Base-by-base conservation (phyloP, 2,113 vertebrate species). In the Myrmecobius fasciatus region DNA sequence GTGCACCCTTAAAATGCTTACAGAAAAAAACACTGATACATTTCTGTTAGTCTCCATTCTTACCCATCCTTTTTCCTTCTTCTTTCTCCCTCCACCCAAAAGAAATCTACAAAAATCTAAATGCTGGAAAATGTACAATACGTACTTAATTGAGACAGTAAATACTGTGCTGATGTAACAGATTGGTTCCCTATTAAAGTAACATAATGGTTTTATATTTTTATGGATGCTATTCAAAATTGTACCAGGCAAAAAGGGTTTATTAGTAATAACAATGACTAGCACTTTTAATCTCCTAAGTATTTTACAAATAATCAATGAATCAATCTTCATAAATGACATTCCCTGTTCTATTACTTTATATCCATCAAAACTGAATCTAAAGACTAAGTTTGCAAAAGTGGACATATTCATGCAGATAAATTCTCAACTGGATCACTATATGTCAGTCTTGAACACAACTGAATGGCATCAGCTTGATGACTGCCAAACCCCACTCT, bases 181-280 rank as follows among this genome's bases (percentile, higher is more conserved):
- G 96, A 94, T 91, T 96, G 95, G 91, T 91, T 95, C 51, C 56
- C 49, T 93, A 91, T 96, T 97, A 97, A 96, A 95, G n/a, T 93
- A 96, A 92, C 91, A 67, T 97, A 96, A 97, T 97, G 97, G 94
- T 94, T 92, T 97, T 97, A 97, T 95, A 94, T 92, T 97, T 96
- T 97, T 95, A 97, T 96, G 93, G 93, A 95, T 93, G 95, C 94
- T 95, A 92, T 96, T 97, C 97, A 96, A 96, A 95, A 94, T 94
- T 89, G 92, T 96, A 75, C 28, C 2, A 25, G 91, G 97, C 96
- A 97, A 96, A 97, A 95, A 97, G 36, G 14, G 95, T 89, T 97
- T 96, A 97, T 97, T 96, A 97, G 93, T 95, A 96, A 97, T 97
- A 97, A 97, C 93, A 97, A 96, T 97, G 92, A 92, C 95, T 97